Conservation (phyloP, 1,140 invertebrate genomes). For the Drosophila lowei region DNA sequence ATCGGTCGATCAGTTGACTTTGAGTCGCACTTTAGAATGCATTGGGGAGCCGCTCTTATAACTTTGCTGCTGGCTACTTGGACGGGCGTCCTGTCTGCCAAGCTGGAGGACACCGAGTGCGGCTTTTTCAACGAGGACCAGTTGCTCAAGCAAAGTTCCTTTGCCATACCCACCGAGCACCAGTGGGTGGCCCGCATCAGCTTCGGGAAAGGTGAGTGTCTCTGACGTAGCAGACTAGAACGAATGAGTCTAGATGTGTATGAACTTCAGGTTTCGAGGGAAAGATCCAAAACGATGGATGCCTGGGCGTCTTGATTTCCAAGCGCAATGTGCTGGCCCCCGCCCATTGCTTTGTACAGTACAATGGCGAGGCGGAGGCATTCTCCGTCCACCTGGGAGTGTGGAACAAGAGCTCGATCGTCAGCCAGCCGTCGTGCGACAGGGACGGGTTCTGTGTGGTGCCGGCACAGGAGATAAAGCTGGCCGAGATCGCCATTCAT, state of each 20-base stretch:
- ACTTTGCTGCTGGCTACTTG: conserved; percentile 15
- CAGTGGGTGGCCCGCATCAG: conserved; percentile 61
- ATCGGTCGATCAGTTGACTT: conserved; percentile 36
- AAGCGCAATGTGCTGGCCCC: conserved; percentile 57
- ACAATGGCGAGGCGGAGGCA: conserved; percentile 42
- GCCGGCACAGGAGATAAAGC: conserved; percentile 62
- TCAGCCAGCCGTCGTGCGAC: conserved; percentile 30
- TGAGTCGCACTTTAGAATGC: conserved; percentile 42
- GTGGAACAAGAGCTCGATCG: conserved; percentile 48
- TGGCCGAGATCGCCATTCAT: conserved; percentile 58
- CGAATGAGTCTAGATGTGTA: background rate
- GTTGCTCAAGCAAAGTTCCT: conserved; percentile 29
- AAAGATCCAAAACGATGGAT: conserved; percentile 39
- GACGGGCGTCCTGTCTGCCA: conserved; percentile 5
- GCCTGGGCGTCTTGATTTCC: conserved; percentile 58
- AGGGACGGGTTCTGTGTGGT: conserved; percentile 53
- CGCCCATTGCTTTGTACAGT: conserved; percentile 63
- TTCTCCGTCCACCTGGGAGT: conserved; percentile 66
- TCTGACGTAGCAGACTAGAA: too few species aligned
- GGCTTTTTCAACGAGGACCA: conserved; percentile 36
- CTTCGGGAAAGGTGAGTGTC: conserved; percentile 46
- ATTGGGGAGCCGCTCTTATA: conserved; percentile 28
- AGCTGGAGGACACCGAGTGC: conserved; percentile 30
- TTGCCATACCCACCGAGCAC: conserved; percentile 59
- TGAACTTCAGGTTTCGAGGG: conserved; percentile 37